A percentile compares a stretch with the other conserved stretches of the same genome.
Conservation (phyloP, 1,140 invertebrate genomes). For the Wasmannia auropunctata region DNA sequence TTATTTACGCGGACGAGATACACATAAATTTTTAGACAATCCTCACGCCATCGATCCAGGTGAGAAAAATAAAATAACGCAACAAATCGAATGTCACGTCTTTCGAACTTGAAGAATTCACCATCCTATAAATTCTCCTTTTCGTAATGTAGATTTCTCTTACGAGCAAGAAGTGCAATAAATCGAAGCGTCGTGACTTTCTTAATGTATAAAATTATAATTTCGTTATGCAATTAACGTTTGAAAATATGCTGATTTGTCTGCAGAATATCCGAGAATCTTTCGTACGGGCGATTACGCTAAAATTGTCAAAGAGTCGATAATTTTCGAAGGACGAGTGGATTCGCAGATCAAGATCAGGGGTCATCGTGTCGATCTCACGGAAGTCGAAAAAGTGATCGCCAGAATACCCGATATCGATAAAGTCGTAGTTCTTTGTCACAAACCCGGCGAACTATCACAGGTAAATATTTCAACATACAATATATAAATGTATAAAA, state of each 20-base stretch:
- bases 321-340: constrained; percentile 92
- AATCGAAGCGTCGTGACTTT: neutral
- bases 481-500: neutral
- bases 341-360: constrained; percentile 95
- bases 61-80: constrained; percentile 76
- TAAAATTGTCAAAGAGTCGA: constrained; percentile 88
- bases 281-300: constrained; percentile 95
- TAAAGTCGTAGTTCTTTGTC: constrained; percentile 91
- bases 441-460: constrained; percentile 90
- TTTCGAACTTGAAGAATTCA: neutral
- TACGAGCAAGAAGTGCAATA: neutral
- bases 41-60: constrained; percentile 88
- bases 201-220: neutral
- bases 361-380: constrained; percentile 93
- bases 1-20: constrained; percentile 91
- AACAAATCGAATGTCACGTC: neutral
- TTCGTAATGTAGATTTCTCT: neutral
- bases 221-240: neutral
- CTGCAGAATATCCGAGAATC: constrained; percentile 87
- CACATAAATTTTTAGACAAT: constrained; percentile 91
- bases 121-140: neutral
- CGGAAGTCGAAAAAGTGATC: constrained; percentile 92
- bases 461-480: constrained; percentile 82
- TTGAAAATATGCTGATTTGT: neutral
- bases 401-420: constrained; percentile 86